A percentile compares a stretch with the other conserved stretches of the same genome.
Evolutionary conservation across 2,797 vertebrate species (phyloP).

Genomic region (Buceros bicornis): DNA sequence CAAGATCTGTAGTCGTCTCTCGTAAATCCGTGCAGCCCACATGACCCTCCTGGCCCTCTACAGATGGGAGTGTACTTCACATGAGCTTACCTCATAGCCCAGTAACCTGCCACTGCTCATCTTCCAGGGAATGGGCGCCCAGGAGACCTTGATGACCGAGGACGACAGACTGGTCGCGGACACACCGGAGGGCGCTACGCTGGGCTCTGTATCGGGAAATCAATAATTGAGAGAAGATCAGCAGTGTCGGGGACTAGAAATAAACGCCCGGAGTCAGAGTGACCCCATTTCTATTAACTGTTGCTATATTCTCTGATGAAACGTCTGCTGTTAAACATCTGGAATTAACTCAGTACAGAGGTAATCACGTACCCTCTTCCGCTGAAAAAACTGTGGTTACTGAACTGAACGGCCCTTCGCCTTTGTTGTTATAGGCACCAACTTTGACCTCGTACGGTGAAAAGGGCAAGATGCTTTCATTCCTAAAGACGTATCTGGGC

Average conservation of each 20-base stretch:
- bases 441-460: constrained; percentile 93
- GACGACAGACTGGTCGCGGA: constrained; percentile 88
- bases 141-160: constrained; percentile 90
- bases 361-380: constrained; percentile 87
- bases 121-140: constrained; percentile 85
- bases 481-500: constrained; percentile 88
- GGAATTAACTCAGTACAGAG: neutral
- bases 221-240: neutral
- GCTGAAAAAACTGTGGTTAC: constrained; percentile 90
- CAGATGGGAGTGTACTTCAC: neutral
- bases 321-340: neutral
- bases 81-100: constrained; percentile 90
- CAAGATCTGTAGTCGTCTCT: neutral
- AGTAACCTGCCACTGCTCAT: constrained; percentile 88
- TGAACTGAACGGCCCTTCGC: constrained; percentile 94
- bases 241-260: neutral
- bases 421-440: constrained; percentile 93
- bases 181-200: constrained; percentile 84
- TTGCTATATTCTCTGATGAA: neutral
- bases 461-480: constrained; percentile 92
- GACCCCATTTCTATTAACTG: neutral
- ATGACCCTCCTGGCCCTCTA: accelerated
- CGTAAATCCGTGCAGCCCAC: neutral
- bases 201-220: constrained; percentile 85
- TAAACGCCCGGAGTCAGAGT: neutral